Base-by-base conservation (phyloP, 2,797 vertebrate species). In the Clamator glandarius region DNA sequence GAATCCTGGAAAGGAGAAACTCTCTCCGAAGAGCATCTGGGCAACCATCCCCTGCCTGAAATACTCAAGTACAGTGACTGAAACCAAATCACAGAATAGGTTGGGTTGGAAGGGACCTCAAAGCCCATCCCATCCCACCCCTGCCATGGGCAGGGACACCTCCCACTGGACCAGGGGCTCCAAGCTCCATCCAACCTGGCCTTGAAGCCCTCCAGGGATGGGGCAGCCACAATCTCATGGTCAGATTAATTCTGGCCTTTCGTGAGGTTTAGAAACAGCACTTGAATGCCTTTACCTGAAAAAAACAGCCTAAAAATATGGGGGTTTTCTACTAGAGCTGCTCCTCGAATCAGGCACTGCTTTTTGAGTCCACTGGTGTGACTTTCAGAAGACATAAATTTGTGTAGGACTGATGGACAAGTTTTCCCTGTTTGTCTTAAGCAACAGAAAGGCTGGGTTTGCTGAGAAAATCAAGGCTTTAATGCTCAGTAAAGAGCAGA, bases 401-500 rank as follows among this genome's bases (percentile, higher is more conserved):
- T 16, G 3, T 0, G 0, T 0, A 29, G 42, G 15, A 74, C 58
- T 66, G 6, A 1, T 10, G 42, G 21, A 66, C 29, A 83, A 80
- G 79, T 33, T 62, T 31, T 42, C 41, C n/a, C n/a, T 42, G 48
- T 39, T 90, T 76, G 54, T 54, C 72, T 67, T 42, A 50, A 41
- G 29, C 36, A 25, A 51, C 18, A 64, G 20, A 74, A 85, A 83
- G 55, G 35, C 61, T 68, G 68, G 25, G 35, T 94, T 91, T 58
- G 61, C 69, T 39, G 66, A 83, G 78, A 78, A 85, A 95, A 92
- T 2, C 6, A 3, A 59, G 35, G 36, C 8, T 84, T 89, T 84
- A 63, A 52, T 85, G 75, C 75, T 92, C 52, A 62, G 89, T 82
- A 93, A 96, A 89, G 66, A 87, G 93, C 89, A 89, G 61, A 91